Conservation (phyloP, 2,888 invertebrate species). For the Sthenelais limicola region DNA sequence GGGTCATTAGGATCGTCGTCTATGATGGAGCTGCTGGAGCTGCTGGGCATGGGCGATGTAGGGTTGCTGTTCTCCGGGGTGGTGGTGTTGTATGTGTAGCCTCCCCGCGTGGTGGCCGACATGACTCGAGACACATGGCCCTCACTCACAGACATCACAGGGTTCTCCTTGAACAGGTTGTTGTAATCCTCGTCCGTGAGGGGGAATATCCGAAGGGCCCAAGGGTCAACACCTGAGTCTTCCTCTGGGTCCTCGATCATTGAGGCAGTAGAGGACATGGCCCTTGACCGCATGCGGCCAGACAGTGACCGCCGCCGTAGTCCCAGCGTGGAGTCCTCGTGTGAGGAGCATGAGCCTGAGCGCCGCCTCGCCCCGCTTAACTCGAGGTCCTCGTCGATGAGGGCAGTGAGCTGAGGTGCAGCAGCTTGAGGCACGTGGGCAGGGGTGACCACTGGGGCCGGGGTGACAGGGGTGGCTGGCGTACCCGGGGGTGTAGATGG, state of each 20-base stretch:
- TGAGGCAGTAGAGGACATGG: background rate
- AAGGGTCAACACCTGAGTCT: slow-evolving; percentile 56
- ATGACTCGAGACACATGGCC: background rate
- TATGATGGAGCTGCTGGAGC: slow-evolving; percentile 51
- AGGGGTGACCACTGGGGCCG: slow-evolving; percentile 15
- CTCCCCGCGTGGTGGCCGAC: slow-evolving; percentile 18
- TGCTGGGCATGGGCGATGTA: slow-evolving; percentile 58
- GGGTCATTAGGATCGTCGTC: slow-evolving; percentile 65
- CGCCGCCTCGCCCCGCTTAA: slow-evolving; percentile 34
- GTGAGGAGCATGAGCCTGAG: slow-evolving; percentile 28
- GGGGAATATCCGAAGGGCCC: slow-evolving; percentile 63
- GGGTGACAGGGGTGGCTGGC: slow-evolving; percentile 28
- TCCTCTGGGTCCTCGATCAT: slow-evolving; percentile 24
- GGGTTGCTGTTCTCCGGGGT: slow-evolving; percentile 47
- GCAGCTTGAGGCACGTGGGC: slow-evolving; percentile 8
- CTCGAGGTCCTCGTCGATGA: slow-evolving; percentile 26
- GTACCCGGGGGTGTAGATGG: slow-evolving; percentile 30
- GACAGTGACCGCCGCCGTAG: slow-evolving; percentile 8
- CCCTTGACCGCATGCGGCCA: slow-evolving; percentile 3
- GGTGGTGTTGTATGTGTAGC: slow-evolving; percentile 16
- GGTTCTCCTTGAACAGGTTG: slow-evolving; percentile 55
- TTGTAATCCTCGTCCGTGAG: slow-evolving; percentile 60
- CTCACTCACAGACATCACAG: background rate
- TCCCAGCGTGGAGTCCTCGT: slow-evolving; percentile 5
- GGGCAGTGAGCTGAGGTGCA: slow-evolving; percentile 18